Evolutionary conservation across 1,140 invertebrate species (phyloP), one percentile per base, ranked within the genome.

Genomic region (Cherax quadricarinatus): DNA sequence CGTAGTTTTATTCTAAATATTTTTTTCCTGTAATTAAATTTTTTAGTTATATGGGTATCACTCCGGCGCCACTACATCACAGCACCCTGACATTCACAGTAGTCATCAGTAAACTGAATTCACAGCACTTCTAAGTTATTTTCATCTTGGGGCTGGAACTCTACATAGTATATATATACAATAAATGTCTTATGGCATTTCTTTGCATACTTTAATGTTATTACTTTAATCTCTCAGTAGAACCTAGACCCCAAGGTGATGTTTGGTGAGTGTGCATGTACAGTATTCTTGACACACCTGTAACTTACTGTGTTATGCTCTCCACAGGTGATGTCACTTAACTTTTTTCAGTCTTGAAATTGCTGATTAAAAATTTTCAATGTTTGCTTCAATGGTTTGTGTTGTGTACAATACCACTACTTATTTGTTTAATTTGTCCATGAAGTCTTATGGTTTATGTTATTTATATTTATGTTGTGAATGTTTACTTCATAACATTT

Each of bases 381-480:
- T 86, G 85, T 70, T 86, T 86, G 70, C 41, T 86, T 86, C 51
- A 86, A 21, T 86, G 62, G 62, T 73, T 86, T 86, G 41, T 86
- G 70, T 62, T 86, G 18, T 51, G 30, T 86, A 86, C 49, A 49
- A 75, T 30, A 30, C 70, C 41, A 73, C 49, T 86, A 18, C 30
- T 86, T 48, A 49, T 86, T 86, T 18, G 48, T 86, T 86, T 86
- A 49, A 48, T 86, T 70, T 86, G 85, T 86, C 85, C 70, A 86
- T 86, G 49, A 86, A 51, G 14, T n/a, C n/a, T 73, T 10, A 75
- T 70, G 66, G 16, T 41, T 51, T 51, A 4, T 57, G 16, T 81
- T 81, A 21, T 51, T 24, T 51, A 51, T 49, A 51, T 57, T 81
- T 81, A 21, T 57, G 79, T 81, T 81, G 79, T 81, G 48, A 49